These are phyloP conservation scores for Phoeniculus purpureus DNA, from an alignment of 2,797 vertebrate genomes.

Conservation along the genomic window DNA sequence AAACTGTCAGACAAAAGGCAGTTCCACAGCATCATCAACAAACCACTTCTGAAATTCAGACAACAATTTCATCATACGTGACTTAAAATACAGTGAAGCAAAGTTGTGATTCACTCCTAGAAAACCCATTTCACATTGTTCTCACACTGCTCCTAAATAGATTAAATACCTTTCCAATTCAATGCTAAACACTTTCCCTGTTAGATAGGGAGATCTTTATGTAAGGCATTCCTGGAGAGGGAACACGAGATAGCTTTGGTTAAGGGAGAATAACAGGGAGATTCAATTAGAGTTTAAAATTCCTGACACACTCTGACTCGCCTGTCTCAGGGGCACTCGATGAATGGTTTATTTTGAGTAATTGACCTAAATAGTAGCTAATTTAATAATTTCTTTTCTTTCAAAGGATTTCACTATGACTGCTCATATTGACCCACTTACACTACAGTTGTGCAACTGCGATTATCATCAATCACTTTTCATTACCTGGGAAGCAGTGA, in stretches of 20 bases:
- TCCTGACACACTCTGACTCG: not conserved
- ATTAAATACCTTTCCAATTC: not conserved
- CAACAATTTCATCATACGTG: rapidly evolving
- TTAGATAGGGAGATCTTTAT: not conserved
- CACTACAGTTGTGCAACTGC: not conserved
- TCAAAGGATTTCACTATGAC: constrained; percentile 24
- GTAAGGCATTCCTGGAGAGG: not conserved
- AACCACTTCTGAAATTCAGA: not conserved
- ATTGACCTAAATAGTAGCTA: constrained; percentile 23
- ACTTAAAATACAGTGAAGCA: not conserved
- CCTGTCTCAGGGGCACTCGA: not conserved
- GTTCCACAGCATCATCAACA: not conserved
- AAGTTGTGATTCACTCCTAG: not conserved
- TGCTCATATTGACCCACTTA: constrained; percentile 23
- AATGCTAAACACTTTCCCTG: not conserved
- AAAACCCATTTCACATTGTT: not conserved
- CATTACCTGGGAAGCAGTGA: not conserved
- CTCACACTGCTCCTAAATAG: not conserved
- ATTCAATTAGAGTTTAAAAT: not conserved
- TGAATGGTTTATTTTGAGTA: constrained; percentile 26
- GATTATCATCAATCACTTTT: not conserved
- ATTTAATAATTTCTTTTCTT: constrained; percentile 50
- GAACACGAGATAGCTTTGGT: not conserved
- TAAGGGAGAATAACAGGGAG: not conserved
- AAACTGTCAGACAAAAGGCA: not conserved